Conservation (phyloP, 2,888 invertebrate genomes). For the Cheiracanthium punctorium region DNA sequence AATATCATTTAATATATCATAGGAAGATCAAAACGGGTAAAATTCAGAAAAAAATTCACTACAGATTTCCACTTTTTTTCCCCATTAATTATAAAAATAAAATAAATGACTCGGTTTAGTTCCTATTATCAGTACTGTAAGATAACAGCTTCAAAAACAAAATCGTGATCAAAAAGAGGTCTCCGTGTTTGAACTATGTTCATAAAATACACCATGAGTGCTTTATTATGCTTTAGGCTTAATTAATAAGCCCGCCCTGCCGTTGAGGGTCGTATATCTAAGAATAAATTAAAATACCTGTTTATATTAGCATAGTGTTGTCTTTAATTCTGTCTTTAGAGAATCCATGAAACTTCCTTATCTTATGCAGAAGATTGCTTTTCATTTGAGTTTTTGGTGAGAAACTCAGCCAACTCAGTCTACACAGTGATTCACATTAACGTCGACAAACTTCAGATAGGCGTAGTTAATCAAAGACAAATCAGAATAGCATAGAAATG, state of each 20-base stretch:
- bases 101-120: not conserved
- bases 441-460: too few species aligned
- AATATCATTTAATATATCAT: too few species aligned
- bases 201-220: slow-evolving; percentile 56
- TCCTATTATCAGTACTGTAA: not conserved
- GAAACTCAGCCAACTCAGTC: too few species aligned
- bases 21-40: too few species aligned
- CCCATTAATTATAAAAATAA: too few species aligned
- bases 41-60: too few species aligned
- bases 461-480: too few species aligned
- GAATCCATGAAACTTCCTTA: not conserved
- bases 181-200: slow-evolving; percentile 41
- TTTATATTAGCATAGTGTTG: slow-evolving; percentile 18
- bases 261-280: slow-evolving; percentile 37
- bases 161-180: slow-evolving; percentile 22
- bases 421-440: too few species aligned
- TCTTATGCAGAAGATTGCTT: not conserved
- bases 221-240: slow-evolving; percentile 63
- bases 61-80: too few species aligned
- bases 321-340: not conserved
- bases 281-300: slow-evolving; percentile 57
- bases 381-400: too few species aligned
- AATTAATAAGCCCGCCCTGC: slow-evolving; percentile 60
- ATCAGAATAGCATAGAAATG: too few species aligned
- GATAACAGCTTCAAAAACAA: slow-evolving; percentile 22